Evolutionary conservation across 2,113 vertebrate species (phyloP), one percentile per base, ranked within the genome.

Genomic region (Crotalus tigris): DNA sequence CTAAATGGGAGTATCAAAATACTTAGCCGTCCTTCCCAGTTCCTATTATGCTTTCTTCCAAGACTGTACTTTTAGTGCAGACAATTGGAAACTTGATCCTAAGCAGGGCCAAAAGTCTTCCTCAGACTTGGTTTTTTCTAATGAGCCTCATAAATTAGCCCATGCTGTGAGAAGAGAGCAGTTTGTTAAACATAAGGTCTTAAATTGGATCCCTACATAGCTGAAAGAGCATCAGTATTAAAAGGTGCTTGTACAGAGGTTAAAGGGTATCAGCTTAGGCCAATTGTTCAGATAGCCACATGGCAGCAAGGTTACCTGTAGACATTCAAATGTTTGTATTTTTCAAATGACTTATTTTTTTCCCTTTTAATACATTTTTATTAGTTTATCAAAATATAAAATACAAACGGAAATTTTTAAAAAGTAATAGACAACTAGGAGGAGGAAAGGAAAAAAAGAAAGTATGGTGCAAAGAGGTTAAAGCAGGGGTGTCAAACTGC

Each of bases 91-190:
- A 98, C 90, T 81, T 95, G 96, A 93, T 97, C 96, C 95, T 95
- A 88, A 95, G 91, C 96, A 95, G 94, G 96, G 94, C 69, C 0
- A 0, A 93, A 94, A 96, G 94, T 94, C 24, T 87, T 96, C 94
- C 97, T 96, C 6, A 59, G 93, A 97, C 95, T 96, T 97, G 97
- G 96, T 96, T 92, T 88, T 0, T 9, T 96, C 96, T 97, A 97
- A 97, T 97, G 96, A 97, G 94, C 96, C 96, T 95, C 94, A 95
- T 96, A 96, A 97, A 97, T 97, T 97, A 97, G 96, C 95, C 95
- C 91, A 94, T 94, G 95, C 96, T 97, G 93, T 0, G 12, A 97
- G 58, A 95, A 94, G 95, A 96, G 95, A 94, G 92, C 94, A 93
- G 94, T 97, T 96, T 97, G 96, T 97, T 97, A 91, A 96, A 95